Evolutionary conservation across 2,888 invertebrate genomes (phyloP).

Genomic region (Minunthozetes semirufus): DNA sequence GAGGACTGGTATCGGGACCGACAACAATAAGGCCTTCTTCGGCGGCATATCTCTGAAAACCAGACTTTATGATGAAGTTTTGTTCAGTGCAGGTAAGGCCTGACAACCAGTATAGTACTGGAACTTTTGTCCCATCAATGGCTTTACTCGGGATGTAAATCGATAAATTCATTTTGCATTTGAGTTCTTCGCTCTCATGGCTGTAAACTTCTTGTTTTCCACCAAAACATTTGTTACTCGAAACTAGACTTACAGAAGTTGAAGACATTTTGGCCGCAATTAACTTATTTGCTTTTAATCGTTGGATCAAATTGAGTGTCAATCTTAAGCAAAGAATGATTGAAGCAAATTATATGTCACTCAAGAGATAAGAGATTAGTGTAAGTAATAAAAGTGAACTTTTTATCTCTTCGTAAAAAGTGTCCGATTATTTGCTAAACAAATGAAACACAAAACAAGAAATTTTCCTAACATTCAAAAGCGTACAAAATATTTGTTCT

Average conservation of each 20-base stretch:
- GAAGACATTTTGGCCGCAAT: constrained; percentile 1
- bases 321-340: no score
- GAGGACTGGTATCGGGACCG: constrained; percentile 91
- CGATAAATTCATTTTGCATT: constrained; percentile 88
- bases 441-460: neutral
- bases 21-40: constrained; percentile 78
- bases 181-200: constrained; percentile 66
- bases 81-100: constrained; percentile 60
- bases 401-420: neutral
- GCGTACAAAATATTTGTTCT: no score
- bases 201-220: constrained; percentile 77
- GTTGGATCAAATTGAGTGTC: no score
- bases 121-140: constrained; percentile 56
- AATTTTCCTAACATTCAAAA: neutral
- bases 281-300: no score
- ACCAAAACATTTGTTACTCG: constrained; percentile 63
- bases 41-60: constrained; percentile 85
- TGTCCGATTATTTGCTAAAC: neutral
- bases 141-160: constrained; percentile 76
- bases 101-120: constrained; percentile 83
- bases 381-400: neutral
- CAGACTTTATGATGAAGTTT: constrained; percentile 91
- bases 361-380: no score
- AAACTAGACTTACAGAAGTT: constrained; percentile 18
- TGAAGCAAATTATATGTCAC: no score